phyloP scores from a whole-genome alignment of 2,888 invertebrate species.

The Agrochola litura region DNA sequence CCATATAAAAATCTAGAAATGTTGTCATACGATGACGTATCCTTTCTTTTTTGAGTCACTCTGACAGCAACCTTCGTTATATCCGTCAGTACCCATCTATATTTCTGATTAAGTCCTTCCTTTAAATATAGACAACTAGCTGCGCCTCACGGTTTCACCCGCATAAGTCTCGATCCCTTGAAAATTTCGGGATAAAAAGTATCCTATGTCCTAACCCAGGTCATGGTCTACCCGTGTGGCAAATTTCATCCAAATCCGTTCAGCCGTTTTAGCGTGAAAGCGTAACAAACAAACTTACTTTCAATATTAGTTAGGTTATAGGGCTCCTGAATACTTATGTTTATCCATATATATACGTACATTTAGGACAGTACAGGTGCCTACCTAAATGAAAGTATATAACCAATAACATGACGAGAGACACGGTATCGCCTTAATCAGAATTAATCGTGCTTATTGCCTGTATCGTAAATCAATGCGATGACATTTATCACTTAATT shows the following conservation, averaged over 20 bases:
- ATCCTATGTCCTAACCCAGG: no score
- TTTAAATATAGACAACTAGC: not conserved
- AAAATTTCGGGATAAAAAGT: no score
- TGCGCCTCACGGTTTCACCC: no score
- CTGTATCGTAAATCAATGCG: constrained; percentile 69
- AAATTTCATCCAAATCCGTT: no score
- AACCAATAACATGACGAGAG: constrained; percentile 58
- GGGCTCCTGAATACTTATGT: not conserved
- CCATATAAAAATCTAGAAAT: not conserved
- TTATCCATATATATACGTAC: not conserved
- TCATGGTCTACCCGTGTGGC: no score
- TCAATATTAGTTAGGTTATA: not conserved
- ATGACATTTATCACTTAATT: constrained; percentile 74
- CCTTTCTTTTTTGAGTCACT: constrained; percentile 16
- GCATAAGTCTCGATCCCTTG: no score
- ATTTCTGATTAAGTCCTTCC: not conserved
- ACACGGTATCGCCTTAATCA: constrained; percentile 67
- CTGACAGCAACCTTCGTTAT: not conserved
- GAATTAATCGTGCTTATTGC: constrained; percentile 73
- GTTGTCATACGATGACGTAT: constrained; percentile 5
- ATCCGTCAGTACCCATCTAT: not conserved
- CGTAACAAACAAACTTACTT: no score
- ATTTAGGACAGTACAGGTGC: not conserved
- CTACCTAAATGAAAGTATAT: constrained; percentile 1
- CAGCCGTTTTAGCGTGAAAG: no score